Base-by-base conservation (phyloP, 2,113 vertebrate genomes). In the Pomatorhinus ruficollis region DNA sequence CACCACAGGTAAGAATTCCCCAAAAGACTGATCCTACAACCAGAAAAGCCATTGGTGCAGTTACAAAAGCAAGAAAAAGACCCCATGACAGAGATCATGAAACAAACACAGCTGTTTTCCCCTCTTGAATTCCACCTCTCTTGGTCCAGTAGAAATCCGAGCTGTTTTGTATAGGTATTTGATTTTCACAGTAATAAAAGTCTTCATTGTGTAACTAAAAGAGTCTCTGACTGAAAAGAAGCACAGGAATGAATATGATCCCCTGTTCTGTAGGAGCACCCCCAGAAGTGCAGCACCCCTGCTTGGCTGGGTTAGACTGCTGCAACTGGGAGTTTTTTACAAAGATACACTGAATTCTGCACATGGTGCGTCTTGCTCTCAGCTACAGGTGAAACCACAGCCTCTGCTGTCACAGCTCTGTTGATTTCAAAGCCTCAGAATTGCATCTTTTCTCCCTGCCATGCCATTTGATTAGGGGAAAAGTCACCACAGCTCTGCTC, bases 381-480 rank as follows among this genome's bases (percentile, higher is more conserved):
- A 65, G 87, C 74, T 53, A 28, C 83, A 92, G 91, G 87, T 89
- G 84, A 93, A 93, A 33, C 75, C 15, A 66, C 75, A 80, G 82
- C 47, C 57, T 80, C 87, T 69, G 49, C 14, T 89, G 60, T 75
- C 6, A 5, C 89, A 78, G 87, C 49, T 52, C 72, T 60, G 77
- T 4, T 53, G 78, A 33, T 54, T 82, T 53, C 65, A 69, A 87
- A 96, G 84, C n/a, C 78, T 56, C 74, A 53, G 57, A 72, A 90
- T 23, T 54, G 59, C n/a, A 79, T 57, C 54, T 76, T 61, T 57
- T 40, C 25, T 66, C 70, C 75, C 66, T 39, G 59, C 84, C 78
- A 59, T 1, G 15, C 50, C 3, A 3, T 50, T 77, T 61, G 78
- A 77, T 80, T 54, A 42, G 89, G 49, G 72, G 54, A 50, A 68